Evolutionary conservation across 2,888 invertebrate species (phyloP).

Genomic region (Ectobius pallidus): DNA sequence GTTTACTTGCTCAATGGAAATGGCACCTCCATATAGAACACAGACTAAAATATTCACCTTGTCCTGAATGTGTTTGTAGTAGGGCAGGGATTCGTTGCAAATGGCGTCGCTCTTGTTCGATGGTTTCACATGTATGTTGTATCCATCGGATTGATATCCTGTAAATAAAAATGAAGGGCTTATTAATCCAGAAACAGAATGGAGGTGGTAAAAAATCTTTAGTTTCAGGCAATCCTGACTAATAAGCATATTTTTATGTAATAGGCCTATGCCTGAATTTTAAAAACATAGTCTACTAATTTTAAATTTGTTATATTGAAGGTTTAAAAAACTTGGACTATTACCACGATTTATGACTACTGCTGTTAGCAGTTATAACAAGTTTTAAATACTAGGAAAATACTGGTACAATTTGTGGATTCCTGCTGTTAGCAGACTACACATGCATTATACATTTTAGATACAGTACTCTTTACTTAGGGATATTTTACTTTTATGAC

Average conservation of each 20-base stretch:
- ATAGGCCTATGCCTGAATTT: not conserved
- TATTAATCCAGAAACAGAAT: not conserved
- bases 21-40: no score
- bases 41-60: constrained; percentile 13
- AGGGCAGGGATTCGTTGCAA: not conserved
- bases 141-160: not conserved
- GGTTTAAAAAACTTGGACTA: no score
- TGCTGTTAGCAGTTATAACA: not conserved
- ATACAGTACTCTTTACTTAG: no score
- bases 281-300: not conserved
- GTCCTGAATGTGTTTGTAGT: constrained; percentile 5
- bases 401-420: no score
- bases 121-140: constrained; percentile 3
- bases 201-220: not conserved
- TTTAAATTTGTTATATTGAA: not conserved
- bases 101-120: not conserved
- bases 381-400: not conserved
- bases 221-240: not conserved
- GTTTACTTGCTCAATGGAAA: no score
- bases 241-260: not conserved
- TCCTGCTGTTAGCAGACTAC: no score
- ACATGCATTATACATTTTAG: no score
- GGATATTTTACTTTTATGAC: no score
- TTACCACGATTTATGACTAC: no score
- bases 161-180: not conserved